Evolutionary conservation across 2,113 vertebrate species (phyloP).

Genomic region (Vombatus ursinus): DNA sequence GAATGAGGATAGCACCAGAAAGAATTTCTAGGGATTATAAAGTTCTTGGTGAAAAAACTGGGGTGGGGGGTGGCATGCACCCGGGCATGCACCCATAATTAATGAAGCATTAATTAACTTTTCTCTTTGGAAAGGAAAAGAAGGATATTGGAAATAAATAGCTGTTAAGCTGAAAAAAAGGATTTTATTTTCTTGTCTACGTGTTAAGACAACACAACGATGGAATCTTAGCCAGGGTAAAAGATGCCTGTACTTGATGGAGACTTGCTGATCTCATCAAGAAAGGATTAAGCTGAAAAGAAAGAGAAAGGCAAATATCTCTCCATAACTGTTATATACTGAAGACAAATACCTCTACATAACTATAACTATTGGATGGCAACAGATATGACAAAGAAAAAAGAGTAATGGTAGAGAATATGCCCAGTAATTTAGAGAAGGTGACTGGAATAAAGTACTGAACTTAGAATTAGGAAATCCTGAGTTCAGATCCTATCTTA

Average conservation of each 20-base stretch:
- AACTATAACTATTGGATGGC: background rate
- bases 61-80: background rate
- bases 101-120: background rate
- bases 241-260: too few relatives aligned
- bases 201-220: background rate
- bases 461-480: background rate
- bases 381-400: background rate
- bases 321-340: too few relatives aligned
- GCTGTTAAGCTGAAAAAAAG: too few relatives aligned
- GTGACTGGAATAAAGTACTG: background rate
- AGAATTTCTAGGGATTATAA: background rate
- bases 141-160: background rate
- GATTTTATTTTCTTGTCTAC: too few relatives aligned
- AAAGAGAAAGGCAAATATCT: too few relatives aligned
- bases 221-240: background rate
- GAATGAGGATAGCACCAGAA: background rate
- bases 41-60: background rate
- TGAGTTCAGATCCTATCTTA: background rate
- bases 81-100: too few relatives aligned
- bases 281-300: background rate
- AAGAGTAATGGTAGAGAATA: background rate
- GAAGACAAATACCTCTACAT: background rate
- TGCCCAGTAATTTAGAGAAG: background rate
- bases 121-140: background rate
- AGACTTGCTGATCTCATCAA: background rate